Percentiles rank a stretch among this genome's conserved stretches.
These are phyloP conservation scores for Drosophila tristis DNA, from an alignment of 1,140 invertebrate species.

Conservation along the genomic window DNA sequence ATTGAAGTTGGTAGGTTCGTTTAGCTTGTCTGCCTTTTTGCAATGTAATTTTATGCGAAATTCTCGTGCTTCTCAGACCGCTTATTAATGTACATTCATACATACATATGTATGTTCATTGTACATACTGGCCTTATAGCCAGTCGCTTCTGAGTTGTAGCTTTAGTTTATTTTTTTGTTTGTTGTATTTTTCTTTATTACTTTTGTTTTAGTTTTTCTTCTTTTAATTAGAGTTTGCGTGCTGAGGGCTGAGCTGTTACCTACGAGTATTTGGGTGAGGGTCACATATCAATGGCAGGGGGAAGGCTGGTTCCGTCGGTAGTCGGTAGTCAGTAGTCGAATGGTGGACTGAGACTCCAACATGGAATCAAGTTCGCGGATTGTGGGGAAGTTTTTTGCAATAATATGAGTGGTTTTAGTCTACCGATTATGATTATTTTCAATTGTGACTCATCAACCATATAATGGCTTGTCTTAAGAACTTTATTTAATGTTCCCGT, in stretches of 20 bases:
- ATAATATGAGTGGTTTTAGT: no score
- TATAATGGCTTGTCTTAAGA: no score
- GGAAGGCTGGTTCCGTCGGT: conserved; percentile 3
- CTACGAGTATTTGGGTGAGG: conserved; percentile 37
- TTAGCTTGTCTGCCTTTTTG: conserved; percentile 4
- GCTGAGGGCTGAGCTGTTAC: conserved; percentile 34
- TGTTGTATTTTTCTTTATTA: conserved; percentile 6
- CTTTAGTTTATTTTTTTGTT: conserved; percentile 17
- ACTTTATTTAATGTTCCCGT: no score
- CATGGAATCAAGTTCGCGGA: no score
- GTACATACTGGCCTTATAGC: conserved; percentile 12
- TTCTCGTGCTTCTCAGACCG: conserved; percentile 62
- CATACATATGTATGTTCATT: not conserved
- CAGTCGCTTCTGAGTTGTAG: conserved; percentile 13
- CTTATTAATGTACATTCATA: conserved; percentile 1
- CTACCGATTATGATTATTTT: no score
- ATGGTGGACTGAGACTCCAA: no score
- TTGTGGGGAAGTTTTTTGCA: no score
- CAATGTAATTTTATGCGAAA: conserved; percentile 65
- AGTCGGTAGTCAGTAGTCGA: not conserved
- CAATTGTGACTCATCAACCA: no score
- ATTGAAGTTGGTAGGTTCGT: conserved; percentile 23
- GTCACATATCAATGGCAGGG: conserved; percentile 30
- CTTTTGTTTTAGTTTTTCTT: conserved; percentile 4
- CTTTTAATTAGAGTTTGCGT: conserved; percentile 43